Percentiles rank a stretch among this genome's conserved stretches.
Evolutionary conservation across 2,888 invertebrate genomes (phyloP).

Genomic region (Nyleta sp.): DNA sequence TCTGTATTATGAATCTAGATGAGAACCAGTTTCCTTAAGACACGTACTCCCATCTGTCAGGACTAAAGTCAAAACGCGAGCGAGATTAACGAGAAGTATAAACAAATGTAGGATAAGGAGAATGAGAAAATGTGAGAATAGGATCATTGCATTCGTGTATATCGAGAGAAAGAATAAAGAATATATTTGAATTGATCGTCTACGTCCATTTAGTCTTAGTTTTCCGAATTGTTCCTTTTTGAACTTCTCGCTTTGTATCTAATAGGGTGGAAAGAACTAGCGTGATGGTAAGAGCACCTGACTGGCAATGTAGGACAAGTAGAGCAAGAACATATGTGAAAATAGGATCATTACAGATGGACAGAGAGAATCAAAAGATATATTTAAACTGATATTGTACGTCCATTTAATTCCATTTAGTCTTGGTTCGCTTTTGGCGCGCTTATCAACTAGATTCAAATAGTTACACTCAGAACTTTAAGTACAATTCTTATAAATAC

Average conservation of each 20-base stretch:
- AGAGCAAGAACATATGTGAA: too few relatives aligned
- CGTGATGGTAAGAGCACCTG: too few relatives aligned
- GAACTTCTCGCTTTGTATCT: too few relatives aligned
- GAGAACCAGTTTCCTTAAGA: conserved; percentile 23
- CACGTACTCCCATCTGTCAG: conserved; percentile 38
- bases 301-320: too few relatives aligned
- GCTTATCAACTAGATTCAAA: conserved; percentile 40
- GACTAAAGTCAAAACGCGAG: conserved; percentile 12
- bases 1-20: conserved; percentile 18
- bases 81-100: conserved; percentile 23
- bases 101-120: conserved; percentile 32
- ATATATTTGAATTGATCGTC: conserved; percentile 67
- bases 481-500: conserved; percentile 51
- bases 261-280: too few relatives aligned
- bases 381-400: conserved; percentile 63
- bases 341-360: too few relatives aligned
- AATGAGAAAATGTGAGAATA: conserved; percentile 26
- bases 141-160: conserved; percentile 38
- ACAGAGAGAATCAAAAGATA: conserved; percentile 23
- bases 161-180: conserved; percentile 57
- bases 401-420: conserved; percentile 52
- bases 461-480: conserved; percentile 46
- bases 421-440: conserved; percentile 34
- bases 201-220: too few relatives aligned
- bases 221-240: too few relatives aligned